Conservation (phyloP, 1,140 invertebrate genomes). For the Helicoverpa armigera region DNA sequence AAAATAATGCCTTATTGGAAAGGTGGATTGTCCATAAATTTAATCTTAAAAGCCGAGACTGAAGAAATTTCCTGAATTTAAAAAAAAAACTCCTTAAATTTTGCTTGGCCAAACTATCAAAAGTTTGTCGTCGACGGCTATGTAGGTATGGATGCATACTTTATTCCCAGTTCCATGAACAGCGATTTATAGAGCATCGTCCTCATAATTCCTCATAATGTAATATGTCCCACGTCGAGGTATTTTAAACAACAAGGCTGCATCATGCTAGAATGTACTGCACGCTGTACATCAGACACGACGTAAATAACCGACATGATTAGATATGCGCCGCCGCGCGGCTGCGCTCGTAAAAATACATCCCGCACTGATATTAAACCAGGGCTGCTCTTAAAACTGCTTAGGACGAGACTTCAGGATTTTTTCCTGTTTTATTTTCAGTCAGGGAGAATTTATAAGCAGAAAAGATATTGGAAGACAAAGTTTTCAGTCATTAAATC, state of each 20-base stretch:
- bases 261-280: not conserved
- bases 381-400: not conserved
- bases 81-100: too few species aligned
- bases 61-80: too few species aligned
- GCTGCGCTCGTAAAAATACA: slow-evolving; percentile 70
- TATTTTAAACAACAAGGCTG: slow-evolving; percentile 30
- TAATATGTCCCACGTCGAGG: not conserved
- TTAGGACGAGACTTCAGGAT: too few species aligned
- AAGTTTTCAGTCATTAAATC: too few species aligned
- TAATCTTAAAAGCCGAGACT: too few species aligned
- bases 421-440: too few species aligned
- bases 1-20: too few species aligned
- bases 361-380: slow-evolving; percentile 55
- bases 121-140: too few species aligned
- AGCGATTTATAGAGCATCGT: not conserved
- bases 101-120: too few species aligned
- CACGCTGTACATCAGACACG: slow-evolving; percentile 1
- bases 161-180: not conserved
- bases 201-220: slow-evolving; percentile 10
- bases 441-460: too few species aligned
- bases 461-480: too few species aligned
- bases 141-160: not conserved
- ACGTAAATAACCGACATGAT: slow-evolving; percentile 56
- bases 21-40: too few species aligned
- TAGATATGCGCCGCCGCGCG: slow-evolving; percentile 59